Percentiles rank a stretch among this genome's conserved stretches.
Conservation (phyloP, 2,797 vertebrate species). For the Rhabdophis nuchalis region DNA sequence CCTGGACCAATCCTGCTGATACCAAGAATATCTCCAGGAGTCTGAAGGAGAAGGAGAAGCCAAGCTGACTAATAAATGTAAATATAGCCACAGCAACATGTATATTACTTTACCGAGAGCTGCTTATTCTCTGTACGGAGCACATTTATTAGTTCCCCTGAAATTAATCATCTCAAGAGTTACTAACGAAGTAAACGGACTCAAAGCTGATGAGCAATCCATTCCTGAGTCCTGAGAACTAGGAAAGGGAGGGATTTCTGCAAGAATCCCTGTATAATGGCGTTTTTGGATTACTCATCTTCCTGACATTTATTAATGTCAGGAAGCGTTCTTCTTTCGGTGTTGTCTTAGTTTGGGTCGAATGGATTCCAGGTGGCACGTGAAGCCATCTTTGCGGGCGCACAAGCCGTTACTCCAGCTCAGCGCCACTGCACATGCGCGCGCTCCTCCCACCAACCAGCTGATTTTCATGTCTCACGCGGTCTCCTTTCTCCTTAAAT, state of each 20-base stretch:
- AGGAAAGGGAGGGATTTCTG: too few species aligned
- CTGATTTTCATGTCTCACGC: too few species aligned
- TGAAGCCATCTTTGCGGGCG: too few species aligned
- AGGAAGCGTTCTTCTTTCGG: background rate
- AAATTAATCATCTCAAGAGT: background rate
- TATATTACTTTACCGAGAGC: background rate
- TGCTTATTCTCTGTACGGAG: background rate
- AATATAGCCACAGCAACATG: background rate
- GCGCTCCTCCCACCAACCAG: too few species aligned
- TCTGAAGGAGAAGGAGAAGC: too few species aligned
- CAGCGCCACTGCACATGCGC: too few species aligned
- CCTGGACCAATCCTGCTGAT: too few species aligned
- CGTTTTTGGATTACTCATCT: conserved; percentile 4
- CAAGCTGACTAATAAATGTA: background rate
- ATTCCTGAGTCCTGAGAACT: background rate
- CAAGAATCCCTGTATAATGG: background rate
- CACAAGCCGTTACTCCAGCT: too few species aligned
- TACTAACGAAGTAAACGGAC: background rate
- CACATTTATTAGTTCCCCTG: background rate
- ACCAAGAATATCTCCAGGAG: too few species aligned
- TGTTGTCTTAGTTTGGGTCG: background rate
- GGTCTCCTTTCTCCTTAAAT: background rate
- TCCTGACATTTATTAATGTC: background rate
- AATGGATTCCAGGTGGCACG: background rate
- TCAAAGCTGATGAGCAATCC: background rate